A percentile compares a stretch with the other conserved stretches of the same genome.
Conservation (phyloP, 1,140 invertebrate genomes). For the Chelonus insularis region DNA sequence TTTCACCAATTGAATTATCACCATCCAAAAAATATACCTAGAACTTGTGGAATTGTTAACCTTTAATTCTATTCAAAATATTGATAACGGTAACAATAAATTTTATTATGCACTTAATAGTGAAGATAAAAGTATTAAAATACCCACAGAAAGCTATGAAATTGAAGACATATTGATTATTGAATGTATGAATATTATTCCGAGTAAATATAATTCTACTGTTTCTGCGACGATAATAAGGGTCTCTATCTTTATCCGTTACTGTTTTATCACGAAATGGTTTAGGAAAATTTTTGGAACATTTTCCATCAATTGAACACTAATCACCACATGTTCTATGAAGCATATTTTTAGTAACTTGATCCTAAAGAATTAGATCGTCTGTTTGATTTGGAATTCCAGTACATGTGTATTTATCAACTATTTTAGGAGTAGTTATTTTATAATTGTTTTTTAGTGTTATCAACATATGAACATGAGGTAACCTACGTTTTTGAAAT, state of each 20-base stretch:
- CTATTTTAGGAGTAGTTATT: too few species aligned
- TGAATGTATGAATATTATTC: background rate
- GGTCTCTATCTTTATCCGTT: constrained; percentile 7
- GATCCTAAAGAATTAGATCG: background rate
- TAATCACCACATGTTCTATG: constrained; percentile 43
- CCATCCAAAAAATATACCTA: too few species aligned
- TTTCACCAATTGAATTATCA: too few species aligned
- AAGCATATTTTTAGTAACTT: constrained; percentile 30
- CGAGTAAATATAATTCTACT: background rate
- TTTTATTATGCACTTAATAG: too few species aligned
- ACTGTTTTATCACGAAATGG: background rate
- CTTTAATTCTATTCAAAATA: too few species aligned
- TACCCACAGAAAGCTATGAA: too few species aligned
- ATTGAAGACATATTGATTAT: constrained; percentile 19
- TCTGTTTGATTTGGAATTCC: constrained; percentile 26
- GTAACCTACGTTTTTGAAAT: too few species aligned
- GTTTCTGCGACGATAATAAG: background rate
- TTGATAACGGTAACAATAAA: too few species aligned
- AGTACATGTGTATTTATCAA: constrained; percentile 27
- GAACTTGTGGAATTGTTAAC: too few species aligned
- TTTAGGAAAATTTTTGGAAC: constrained; percentile 39
- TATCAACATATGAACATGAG: too few species aligned
- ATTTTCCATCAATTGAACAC: constrained; percentile 34
- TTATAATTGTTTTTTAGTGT: constrained; percentile 31
- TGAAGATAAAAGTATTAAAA: too few species aligned